phyloP scores from a whole-genome alignment of 1,140 invertebrate genomes.

The Megalopta genalis region DNA sequence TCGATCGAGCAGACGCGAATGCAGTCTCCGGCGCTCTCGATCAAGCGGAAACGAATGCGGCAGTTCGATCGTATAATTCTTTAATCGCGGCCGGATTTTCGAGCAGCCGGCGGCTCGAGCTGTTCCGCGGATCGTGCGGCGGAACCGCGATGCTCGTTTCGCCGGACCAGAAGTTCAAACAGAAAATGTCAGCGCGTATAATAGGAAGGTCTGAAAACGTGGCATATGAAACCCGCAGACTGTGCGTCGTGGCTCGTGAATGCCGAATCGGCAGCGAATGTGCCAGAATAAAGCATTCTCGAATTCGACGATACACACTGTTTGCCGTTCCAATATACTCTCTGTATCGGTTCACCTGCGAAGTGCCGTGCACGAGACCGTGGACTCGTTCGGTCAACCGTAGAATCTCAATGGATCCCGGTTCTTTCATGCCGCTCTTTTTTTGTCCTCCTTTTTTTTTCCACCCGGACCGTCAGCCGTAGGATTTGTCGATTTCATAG shows the following conservation, averaged over 20 bases:
- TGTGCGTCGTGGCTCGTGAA: background rate
- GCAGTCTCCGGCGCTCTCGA: too few relatives aligned
- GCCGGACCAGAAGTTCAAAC: background rate
- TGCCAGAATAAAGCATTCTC: constrained; percentile 23
- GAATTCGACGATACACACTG: constrained; percentile 28
- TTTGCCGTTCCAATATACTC: constrained; percentile 27
- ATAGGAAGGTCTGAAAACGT: constrained; percentile 2
- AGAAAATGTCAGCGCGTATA: constrained; percentile 29
- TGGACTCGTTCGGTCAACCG: constrained; percentile 1
- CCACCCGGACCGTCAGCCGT: too few relatives aligned
- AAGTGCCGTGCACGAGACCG: constrained; percentile 19
- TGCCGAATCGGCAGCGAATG: constrained; percentile 9
- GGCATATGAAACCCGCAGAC: constrained; percentile 12
- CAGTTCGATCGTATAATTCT: background rate
- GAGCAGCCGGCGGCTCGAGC: too few relatives aligned
- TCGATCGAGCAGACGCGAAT: too few relatives aligned
- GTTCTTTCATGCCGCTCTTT: background rate
- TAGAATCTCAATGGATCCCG: constrained; percentile 7
- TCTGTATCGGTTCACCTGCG: constrained; percentile 15
- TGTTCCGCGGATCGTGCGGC: too few relatives aligned
- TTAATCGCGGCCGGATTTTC: background rate
- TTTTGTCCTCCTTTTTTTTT: too few relatives aligned
- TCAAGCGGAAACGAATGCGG: too few relatives aligned
- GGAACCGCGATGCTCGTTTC: background rate
- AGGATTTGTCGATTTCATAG: background rate